phyloP scores from a whole-genome alignment of 2,888 invertebrate species.

The Amitus sp. region DNA sequence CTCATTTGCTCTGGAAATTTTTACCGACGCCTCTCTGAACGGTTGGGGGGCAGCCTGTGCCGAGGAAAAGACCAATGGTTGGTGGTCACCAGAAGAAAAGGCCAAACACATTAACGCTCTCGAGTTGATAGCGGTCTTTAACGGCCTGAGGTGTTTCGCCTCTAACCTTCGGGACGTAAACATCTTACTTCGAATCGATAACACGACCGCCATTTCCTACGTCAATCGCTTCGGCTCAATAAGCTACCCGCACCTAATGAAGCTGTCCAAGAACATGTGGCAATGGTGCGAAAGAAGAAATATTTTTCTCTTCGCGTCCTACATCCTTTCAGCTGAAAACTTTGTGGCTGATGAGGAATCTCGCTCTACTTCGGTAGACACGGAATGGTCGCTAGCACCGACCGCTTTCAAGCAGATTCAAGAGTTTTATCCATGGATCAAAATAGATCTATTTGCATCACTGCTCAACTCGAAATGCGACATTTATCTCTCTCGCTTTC shows the following conservation, averaged over 20 bases:
- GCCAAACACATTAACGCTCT: slow-evolving; percentile 32
- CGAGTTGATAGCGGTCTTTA: slow-evolving; percentile 18
- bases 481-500: slow-evolving; percentile 15
- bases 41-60: slow-evolving; percentile 42
- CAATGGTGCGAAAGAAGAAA: slow-evolving; percentile 11
- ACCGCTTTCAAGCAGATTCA: neutral
- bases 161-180: too few relatives aligned
- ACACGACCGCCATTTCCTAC: slow-evolving; percentile 15
- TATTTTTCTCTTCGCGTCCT: slow-evolving; percentile 10
- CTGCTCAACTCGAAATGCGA: slow-evolving; percentile 16
- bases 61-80: slow-evolving; percentile 29
- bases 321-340: slow-evolving; percentile 13
- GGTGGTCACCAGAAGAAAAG: slow-evolving; percentile 31
- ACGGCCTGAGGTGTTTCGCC: slow-evolving; percentile 30
- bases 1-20: slow-evolving; percentile 19
- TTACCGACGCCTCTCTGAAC: slow-evolving; percentile 31
- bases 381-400: neutral
- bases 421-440: slow-evolving; percentile 4
- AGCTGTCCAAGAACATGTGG: slow-evolving; percentile 10
- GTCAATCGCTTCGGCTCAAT: slow-evolving; percentile 13
- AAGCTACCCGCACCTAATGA: slow-evolving; percentile 1
- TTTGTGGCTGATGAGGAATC: slow-evolving; percentile 18
- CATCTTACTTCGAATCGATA: slow-evolving; percentile 7
- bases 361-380: neutral
- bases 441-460: slow-evolving; percentile 13